phyloP scores from a whole-genome alignment of 2,888 invertebrate genomes.

The Stenodema calcarata region DNA sequence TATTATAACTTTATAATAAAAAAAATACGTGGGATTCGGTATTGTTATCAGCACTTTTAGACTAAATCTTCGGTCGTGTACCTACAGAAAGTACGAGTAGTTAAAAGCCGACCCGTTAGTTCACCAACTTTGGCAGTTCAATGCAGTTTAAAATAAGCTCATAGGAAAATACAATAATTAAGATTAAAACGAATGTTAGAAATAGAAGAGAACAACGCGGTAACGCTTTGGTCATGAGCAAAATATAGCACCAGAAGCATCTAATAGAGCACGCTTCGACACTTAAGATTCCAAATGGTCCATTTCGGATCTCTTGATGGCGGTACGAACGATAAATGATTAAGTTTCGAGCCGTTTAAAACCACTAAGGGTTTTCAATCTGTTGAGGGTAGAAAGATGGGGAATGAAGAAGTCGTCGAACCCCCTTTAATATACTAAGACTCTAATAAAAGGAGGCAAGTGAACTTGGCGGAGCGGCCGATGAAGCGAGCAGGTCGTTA shows the following conservation, averaged over 20 bases:
- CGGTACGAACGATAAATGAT: neutral
- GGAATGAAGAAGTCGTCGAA: neutral
- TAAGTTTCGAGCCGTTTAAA: neutral
- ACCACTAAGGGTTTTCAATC: neutral
- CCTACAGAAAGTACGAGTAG: too few species aligned
- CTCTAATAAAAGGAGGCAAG: constrained; percentile 10
- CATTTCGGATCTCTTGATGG: neutral
- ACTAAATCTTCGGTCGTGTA: too few species aligned
- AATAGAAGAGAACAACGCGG: neutral
- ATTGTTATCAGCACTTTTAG: too few species aligned
- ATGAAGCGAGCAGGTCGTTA: constrained; percentile 31
- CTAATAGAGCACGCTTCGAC: neutral
- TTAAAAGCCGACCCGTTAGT: too few species aligned
- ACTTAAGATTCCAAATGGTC: neutral
- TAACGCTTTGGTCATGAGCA: neutral
- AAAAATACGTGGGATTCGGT: too few species aligned
- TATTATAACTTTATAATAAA: too few species aligned
- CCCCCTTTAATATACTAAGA: neutral
- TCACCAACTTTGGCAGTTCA: too few species aligned
- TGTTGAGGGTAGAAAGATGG: neutral
- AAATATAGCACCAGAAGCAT: neutral
- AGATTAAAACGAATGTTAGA: neutral
- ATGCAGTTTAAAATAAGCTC: too few species aligned
- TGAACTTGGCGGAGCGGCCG: constrained; percentile 35
- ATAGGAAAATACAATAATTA: neutral